Conservation (phyloP, 2,797 vertebrate genomes). For the Okamejei kenojei region DNA sequence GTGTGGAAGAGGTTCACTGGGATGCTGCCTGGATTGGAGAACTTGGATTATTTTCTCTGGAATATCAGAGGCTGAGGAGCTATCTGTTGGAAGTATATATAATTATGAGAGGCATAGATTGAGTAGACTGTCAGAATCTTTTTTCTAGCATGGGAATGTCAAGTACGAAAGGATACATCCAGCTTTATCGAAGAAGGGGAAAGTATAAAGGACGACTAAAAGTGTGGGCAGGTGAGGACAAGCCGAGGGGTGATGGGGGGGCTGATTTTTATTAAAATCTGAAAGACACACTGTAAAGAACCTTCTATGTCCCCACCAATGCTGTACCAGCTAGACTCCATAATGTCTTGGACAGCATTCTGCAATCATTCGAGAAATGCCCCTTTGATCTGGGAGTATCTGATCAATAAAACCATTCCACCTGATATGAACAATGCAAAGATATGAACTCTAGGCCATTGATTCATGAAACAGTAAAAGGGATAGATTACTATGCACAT, state of each 20-base stretch:
- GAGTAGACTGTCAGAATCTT: too few species aligned
- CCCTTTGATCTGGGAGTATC: neutral
- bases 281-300: neutral
- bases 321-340: neutral
- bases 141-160: too few species aligned
- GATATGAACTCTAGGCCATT: neutral
- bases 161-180: too few species aligned
- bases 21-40: too few species aligned
- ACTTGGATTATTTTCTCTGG: too few species aligned
- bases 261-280: neutral
- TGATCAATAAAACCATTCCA: neutral
- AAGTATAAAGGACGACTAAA: neutral
- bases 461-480: neutral
- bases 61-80: too few species aligned
- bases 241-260: too few species aligned
- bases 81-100: too few species aligned
- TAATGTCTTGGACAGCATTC: neutral
- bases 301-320: neutral
- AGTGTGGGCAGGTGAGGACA: neutral
- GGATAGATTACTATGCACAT: neutral
- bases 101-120: too few species aligned
- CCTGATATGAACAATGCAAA: neutral
- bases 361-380: neutral
- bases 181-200: too few species aligned
- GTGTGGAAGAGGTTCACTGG: too few species aligned